Evolutionary conservation across 2,888 invertebrate species (phyloP), one percentile per base, ranked within the genome.

Genomic region (Rhingia campestris): DNA sequence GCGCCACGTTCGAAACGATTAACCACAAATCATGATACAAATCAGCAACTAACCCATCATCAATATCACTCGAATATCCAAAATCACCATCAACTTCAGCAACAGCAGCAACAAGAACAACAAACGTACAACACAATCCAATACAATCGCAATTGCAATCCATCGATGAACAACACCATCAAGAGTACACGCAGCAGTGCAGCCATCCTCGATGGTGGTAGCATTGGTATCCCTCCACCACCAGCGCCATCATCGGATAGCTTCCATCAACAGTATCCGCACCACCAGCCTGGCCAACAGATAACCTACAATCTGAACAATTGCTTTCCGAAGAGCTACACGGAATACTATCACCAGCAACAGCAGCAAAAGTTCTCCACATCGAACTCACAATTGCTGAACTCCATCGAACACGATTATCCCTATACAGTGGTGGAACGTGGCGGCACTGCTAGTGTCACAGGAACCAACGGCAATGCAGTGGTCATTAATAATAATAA

Each of bases 81-180:
- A 41, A 73, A 80, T n/a, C 84, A 74, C 6, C 77, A 81, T 49
- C 79, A 76, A 81, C 87, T 88, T 35, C 87, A 87, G 41, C 88
- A 89, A 64, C 90, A 90, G 86, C 91, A 91, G 79, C 91, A 91
- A 80, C 92, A 92, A 84, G 92, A 90, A 88, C 92, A 92, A 84
- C 92, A 90, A 88, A 92, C 92, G 86, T 92, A 91, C 89, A 89
- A 88, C 80, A 88, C 89, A 80, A 89, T 89, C 87, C 89, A 89
- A 86, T 90, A 88, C 86, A 88, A 86, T 86, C 87, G 87, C 41
- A 86, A 75, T 49, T 79, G 73, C 32, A 84, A 84, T 74, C 61
- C 72, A 80, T 84, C 84, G 4, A 10, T 84, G 66, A 84, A 74
- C 47, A 75, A 66, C 7, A 80, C 84, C 9, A 74, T 80, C 64